Percentiles rank a stretch among this genome's conserved stretches.
phyloP scores from a whole-genome alignment of 2,888 invertebrate species.

The Philhelius pedissequus region DNA sequence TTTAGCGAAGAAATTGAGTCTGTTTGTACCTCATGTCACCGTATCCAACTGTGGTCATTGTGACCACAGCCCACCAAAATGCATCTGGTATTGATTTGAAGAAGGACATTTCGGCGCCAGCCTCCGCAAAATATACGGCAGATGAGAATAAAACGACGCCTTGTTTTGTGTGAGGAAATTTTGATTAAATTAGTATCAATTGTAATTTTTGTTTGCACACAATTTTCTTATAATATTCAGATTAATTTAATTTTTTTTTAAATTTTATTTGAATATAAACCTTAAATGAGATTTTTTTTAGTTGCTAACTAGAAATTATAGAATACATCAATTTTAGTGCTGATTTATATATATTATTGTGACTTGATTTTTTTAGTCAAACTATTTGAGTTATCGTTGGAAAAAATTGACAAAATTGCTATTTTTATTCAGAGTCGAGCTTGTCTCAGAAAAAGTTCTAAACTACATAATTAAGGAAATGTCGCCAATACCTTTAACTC shows the following conservation, averaged over 20 bases:
- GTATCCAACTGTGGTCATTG: conserved; percentile 99
- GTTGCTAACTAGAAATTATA: neutral
- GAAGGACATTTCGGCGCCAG: conserved; percentile 99
- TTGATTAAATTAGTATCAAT: conserved; percentile 68
- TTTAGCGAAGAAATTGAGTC: conserved; percentile 63
- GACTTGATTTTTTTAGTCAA: no score
- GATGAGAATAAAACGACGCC: conserved; percentile 99
- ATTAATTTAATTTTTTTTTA: neutral
- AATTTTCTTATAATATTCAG: conserved; percentile 4
- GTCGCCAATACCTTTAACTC: no score
- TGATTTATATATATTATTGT: no score
- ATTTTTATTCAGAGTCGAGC: neutral
- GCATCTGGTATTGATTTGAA: conserved; percentile 99
- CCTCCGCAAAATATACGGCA: conserved; percentile 99
- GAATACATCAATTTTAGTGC: no score
- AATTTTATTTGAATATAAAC: neutral
- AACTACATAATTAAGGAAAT: no score
- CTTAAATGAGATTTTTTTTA: neutral
- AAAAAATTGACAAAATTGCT: neutral
- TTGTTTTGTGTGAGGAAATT: conserved; percentile 79
- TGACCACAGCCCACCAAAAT: conserved; percentile 99
- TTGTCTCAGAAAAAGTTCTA: no score
- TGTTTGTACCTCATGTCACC: conserved; percentile 95
- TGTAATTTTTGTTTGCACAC: conserved; percentile 36
- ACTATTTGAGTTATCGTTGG: neutral